Percentiles rank a stretch among this genome's conserved stretches.
Evolutionary conservation across 1,140 invertebrate species (phyloP).

Genomic region (Microplitis demolitor): DNA sequence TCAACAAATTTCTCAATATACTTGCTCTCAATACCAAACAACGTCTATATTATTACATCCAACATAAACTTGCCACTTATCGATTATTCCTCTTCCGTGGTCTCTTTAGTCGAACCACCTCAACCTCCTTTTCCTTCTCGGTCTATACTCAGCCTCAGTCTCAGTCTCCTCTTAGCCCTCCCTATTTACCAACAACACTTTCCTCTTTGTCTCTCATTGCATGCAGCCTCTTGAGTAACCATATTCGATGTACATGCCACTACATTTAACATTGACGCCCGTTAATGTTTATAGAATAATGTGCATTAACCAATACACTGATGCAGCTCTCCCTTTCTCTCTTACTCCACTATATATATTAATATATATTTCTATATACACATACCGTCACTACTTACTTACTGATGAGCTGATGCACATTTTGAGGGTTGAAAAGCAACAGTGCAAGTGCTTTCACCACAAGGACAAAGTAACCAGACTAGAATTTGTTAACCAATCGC

Average conservation of each 20-base stretch:
- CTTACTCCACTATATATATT: neutral
- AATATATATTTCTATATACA: neutral
- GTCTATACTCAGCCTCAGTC: no score
- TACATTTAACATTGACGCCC: slow-evolving; percentile 12
- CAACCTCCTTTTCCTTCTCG: no score
- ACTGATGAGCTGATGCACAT: neutral
- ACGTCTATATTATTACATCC: neutral
- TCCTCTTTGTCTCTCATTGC: slow-evolving; percentile 8
- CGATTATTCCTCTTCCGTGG: neutral
- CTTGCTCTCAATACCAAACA: neutral
- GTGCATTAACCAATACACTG: neutral
- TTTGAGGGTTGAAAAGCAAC: neutral
- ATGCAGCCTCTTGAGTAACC: slow-evolving; percentile 10
- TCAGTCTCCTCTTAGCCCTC: no score
- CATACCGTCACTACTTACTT: no score
- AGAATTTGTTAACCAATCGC: slow-evolving; percentile 19
- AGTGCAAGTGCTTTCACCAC: slow-evolving; percentile 1
- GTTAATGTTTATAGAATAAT: neutral
- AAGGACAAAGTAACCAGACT: neutral
- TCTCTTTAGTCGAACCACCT: no score
- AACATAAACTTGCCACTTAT: neutral
- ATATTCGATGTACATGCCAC: neutral
- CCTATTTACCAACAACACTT: neutral
- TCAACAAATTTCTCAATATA: no score
- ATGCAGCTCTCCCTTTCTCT: neutral